Conservation (phyloP, 2,797 vertebrate genomes). For the Sarcoramphus papa region DNA sequence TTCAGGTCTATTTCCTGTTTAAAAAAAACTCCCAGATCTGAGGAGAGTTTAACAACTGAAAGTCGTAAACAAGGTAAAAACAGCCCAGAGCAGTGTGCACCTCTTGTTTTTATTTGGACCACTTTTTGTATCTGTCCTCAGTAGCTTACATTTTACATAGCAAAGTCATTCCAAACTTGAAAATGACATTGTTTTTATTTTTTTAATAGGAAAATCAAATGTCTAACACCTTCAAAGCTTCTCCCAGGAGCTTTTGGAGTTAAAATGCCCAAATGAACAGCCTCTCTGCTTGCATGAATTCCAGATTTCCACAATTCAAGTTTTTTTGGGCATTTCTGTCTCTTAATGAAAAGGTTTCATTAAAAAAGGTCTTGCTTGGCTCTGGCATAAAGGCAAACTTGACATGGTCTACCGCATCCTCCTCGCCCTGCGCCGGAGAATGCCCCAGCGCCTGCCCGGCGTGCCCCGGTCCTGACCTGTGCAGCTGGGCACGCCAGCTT, state of each 20-base stretch:
- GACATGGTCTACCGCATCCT: fast-evolving
- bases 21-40: not conserved
- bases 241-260: not conserved
- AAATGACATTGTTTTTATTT: not conserved
- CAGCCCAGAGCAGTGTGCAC: not conserved
- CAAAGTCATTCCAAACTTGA: not conserved
- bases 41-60: not conserved
- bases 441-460: fast-evolving
- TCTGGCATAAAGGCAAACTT: not conserved
- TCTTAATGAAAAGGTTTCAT: not conserved
- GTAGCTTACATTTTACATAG: not conserved
- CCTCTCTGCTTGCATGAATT: not conserved
- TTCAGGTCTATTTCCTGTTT: not conserved
- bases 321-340: not conserved
- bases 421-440: fast-evolving
- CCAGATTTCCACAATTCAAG: not conserved
- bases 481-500: fast-evolving
- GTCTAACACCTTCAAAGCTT: not conserved
- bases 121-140: not conserved
- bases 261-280: not conserved
- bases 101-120: not conserved
- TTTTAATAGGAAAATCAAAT: not conserved
- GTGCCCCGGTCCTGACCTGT: fast-evolving
- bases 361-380: not conserved
- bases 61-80: not conserved